Conservation (phyloP, 1,140 invertebrate species). For the Chrysopa pallens region DNA sequence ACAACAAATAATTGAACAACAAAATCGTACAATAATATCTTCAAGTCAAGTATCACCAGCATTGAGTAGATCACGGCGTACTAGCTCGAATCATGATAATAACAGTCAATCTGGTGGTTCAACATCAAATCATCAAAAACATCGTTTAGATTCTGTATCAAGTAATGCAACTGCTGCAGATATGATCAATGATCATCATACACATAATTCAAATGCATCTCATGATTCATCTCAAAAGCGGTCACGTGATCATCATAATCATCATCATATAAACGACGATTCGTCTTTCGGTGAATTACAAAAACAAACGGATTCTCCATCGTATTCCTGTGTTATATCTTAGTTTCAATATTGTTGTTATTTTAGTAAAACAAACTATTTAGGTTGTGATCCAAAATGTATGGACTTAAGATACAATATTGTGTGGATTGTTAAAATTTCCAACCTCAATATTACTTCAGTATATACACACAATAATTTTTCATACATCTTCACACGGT, state of each 20-base stretch:
- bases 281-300: background rate
- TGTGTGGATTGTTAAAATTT: too few species aligned
- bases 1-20: conserved; percentile 19
- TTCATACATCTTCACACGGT: too few species aligned
- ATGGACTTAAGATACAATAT: too few species aligned
- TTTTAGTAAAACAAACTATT: too few species aligned
- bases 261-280: background rate
- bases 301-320: background rate
- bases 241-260: background rate
- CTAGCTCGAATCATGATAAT: conserved; percentile 16
- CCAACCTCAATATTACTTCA: too few species aligned
- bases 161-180: background rate
- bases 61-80: conserved; percentile 13
- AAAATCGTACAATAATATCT: conserved; percentile 14
- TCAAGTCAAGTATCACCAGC: conserved; percentile 14
- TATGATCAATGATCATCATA: background rate
- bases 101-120: conserved; percentile 1
- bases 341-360: too few species aligned
- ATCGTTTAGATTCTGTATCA: conserved; percentile 1
- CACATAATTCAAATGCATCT: background rate
- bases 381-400: too few species aligned
- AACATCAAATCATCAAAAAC: too few species aligned
- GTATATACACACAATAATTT: too few species aligned
- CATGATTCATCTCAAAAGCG: background rate
- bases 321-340: background rate